phyloP scores from a whole-genome alignment of 2,888 invertebrate genomes.

The Unio pictorum region DNA sequence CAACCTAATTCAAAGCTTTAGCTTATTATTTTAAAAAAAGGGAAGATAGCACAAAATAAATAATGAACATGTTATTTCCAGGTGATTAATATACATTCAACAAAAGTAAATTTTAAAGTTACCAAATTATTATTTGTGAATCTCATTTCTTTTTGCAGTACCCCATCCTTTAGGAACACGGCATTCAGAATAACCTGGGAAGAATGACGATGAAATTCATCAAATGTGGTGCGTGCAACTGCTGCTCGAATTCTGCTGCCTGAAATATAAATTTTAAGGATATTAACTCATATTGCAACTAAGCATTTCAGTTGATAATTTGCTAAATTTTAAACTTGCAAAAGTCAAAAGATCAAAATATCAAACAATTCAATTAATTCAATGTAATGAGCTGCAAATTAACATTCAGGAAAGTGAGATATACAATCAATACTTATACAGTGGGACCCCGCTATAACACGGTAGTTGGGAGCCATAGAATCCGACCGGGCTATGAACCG shows the following conservation, averaged over 20 bases:
- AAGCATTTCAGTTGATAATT: not conserved
- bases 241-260: conserved; percentile 61
- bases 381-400: too few relatives aligned
- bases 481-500: too few relatives aligned
- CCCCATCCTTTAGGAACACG: conserved; percentile 54
- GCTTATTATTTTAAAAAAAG: not conserved
- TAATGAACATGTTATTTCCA: conserved; percentile 35
- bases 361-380: not conserved
- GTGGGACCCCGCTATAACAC: too few relatives aligned
- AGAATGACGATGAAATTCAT: conserved; percentile 66
- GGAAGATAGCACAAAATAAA: not conserved
- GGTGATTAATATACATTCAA: conserved; percentile 48
- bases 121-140: not conserved
- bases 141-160: conserved; percentile 15
- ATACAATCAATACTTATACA: too few relatives aligned
- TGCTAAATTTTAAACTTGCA: not conserved
- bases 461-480: too few relatives aligned
- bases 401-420: too few relatives aligned
- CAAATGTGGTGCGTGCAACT: conserved; percentile 63
- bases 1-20: not conserved
- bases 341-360: not conserved
- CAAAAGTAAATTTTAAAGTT: not conserved
- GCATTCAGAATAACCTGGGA: conserved; percentile 60
- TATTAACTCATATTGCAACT: not conserved
- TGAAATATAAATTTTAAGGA: conserved; percentile 21